These are phyloP conservation scores for Centroberyx gerrardi DNA, from an alignment of 2,797 vertebrate species.

Conservation along the genomic window DNA sequence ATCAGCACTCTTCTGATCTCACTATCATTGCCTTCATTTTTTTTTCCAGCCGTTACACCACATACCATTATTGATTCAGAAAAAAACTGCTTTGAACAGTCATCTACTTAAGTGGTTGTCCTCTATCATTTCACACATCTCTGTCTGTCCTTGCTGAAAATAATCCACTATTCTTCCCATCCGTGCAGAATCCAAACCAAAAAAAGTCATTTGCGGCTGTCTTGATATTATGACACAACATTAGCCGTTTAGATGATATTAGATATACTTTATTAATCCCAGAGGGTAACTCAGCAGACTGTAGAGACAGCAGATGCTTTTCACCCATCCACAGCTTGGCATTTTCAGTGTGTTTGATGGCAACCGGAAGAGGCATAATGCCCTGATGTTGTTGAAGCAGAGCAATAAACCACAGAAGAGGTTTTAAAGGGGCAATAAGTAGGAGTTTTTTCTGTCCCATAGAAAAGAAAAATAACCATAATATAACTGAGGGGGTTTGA, in stretches of 20 bases:
- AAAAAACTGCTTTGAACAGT: constrained; percentile 3
- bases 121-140: constrained; percentile 18
- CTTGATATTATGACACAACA: constrained; percentile 22
- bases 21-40: constrained; percentile 2
- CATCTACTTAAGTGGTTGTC: not conserved
- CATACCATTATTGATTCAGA: constrained; percentile 22
- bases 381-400: constrained; percentile 9
- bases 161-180: constrained; percentile 8
- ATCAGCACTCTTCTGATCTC: constrained; percentile 29
- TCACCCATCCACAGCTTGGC: constrained; percentile 33
- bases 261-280: constrained; percentile 29
- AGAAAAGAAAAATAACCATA: not conserved
- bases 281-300: constrained; percentile 31
- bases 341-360: constrained; percentile 40
- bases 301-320: constrained; percentile 43
- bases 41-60: constrained; percentile 4
- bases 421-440: constrained; percentile 30
- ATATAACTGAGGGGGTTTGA: not conserved
- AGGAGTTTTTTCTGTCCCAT: not conserved
- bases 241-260: constrained; percentile 28
- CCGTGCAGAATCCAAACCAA: constrained; percentile 3
- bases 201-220: not conserved
- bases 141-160: constrained; percentile 20
- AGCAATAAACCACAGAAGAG: constrained; percentile 7
- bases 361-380: constrained; percentile 5